These are phyloP conservation scores for Agriopis leucophaearia DNA, from an alignment of 2,888 invertebrate species.

Conservation along the genomic window DNA sequence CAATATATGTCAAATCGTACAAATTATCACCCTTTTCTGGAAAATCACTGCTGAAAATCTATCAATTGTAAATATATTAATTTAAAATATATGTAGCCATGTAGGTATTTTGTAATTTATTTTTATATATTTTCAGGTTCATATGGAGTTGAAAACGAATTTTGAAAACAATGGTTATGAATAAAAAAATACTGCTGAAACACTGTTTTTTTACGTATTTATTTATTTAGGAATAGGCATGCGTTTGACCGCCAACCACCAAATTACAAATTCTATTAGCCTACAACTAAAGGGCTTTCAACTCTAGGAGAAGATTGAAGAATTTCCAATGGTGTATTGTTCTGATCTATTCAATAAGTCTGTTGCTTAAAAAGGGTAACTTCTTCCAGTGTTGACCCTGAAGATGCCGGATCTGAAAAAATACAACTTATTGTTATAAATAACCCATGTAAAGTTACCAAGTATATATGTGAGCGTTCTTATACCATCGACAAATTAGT, in stretches of 20 bases:
- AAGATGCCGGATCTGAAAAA: constrained; percentile 67
- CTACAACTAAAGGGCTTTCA: neutral
- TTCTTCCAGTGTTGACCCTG: constrained; percentile 63
- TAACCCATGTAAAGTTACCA: neutral
- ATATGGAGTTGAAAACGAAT: constrained; percentile 50
- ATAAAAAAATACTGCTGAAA: constrained; percentile 12
- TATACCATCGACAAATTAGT: too few relatives aligned
- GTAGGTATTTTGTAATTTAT: too few relatives aligned
- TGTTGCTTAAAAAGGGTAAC: constrained; percentile 52
- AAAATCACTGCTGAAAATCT: neutral
- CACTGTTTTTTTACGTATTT: too few relatives aligned
- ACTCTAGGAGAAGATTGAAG: too few relatives aligned
- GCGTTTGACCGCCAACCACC: too few relatives aligned
- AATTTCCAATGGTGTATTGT: too few relatives aligned
- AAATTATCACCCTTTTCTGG: too few relatives aligned
- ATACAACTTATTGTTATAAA: constrained; percentile 2
- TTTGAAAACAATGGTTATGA: constrained; percentile 21
- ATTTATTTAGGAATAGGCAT: too few relatives aligned
- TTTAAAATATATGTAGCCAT: too few relatives aligned
- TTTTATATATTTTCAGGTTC: constrained; percentile 48
- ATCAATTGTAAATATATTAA: neutral
- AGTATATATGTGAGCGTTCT: neutral
- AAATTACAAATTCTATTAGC: neutral
- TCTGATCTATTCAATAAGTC: too few relatives aligned
- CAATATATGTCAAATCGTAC: neutral